Base-by-base conservation (phyloP, 2,797 vertebrate genomes). In the Girardinus metallicus region DNA sequence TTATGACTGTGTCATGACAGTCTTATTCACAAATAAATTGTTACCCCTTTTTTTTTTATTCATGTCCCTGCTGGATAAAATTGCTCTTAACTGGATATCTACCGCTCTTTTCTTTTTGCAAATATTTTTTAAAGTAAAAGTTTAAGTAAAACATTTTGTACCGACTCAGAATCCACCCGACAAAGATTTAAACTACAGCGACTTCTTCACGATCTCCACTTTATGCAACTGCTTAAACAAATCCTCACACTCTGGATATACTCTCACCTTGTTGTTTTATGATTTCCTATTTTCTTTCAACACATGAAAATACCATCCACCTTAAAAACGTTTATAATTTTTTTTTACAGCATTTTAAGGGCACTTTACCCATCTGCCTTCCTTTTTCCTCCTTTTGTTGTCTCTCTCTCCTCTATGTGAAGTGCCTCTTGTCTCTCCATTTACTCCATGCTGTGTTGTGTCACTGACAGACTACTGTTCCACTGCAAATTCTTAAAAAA, bases 391-490 rank as follows among this genome's bases (percentile, higher is more conserved):
- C 47, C 66, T 51, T 51, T 60, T 29, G 11, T 41, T 66, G 43
- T 85, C 53, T 55, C 26, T n/a, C 26, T 70, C 66, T 60, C 36
- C 53, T 83, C 49, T 43, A n/a, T 77, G 80, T 77, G 77, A 81
- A 71, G 66, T 21, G 4, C 68, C 75, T 82, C 51, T 75, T 77
- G 73, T 88, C 84, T 78, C 66, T 88, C 83, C 83, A 79, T 93
- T 94, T 85, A 83, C 82, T 75, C 39, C 4, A 49, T 83, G 74
- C 86, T 79, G 78, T 57, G 74, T 77, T 74, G 82, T 88, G 81
- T 87, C 86, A 90, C 91, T 90, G 87, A 91, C 82, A 81, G 83
- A 92, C 85, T 78, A 43, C 68, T 81, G 82, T 84, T 90, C 68
- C 53, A 78, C 41, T 60, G 81, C 82, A 88, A 74, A 85, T 62